Percentiles rank a stretch among this genome's conserved stretches.
Conservation (phyloP, 2,113 vertebrate genomes). For the Willisornis vidua region DNA sequence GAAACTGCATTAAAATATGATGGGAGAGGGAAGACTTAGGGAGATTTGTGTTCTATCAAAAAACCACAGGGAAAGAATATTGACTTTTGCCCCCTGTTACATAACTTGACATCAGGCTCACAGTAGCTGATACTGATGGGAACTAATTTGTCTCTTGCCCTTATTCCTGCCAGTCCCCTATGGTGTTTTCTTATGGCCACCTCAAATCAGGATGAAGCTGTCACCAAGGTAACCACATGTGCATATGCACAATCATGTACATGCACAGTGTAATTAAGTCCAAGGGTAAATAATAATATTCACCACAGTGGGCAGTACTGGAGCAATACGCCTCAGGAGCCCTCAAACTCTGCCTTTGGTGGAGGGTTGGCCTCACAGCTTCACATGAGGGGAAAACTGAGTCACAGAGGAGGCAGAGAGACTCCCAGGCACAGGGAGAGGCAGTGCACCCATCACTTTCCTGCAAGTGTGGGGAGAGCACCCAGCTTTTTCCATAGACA, state of each 20-base stretch:
- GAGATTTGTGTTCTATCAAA: constrained; percentile 7
- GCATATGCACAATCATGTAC: constrained; percentile 2
- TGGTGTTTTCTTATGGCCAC: constrained; percentile 20
- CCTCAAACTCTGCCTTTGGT: accelerated
- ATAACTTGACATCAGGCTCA: constrained; percentile 25
- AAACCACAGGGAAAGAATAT: not conserved
- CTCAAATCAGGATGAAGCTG: constrained; percentile 39
- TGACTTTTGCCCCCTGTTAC: not conserved
- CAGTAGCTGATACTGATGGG: constrained; percentile 17
- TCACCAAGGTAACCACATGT: constrained; percentile 63
- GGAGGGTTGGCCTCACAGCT: not conserved
- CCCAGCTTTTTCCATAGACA: not conserved
- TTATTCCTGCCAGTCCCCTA: constrained; percentile 50
- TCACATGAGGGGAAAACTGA: not conserved
- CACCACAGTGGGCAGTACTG: not conserved
- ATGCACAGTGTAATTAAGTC: constrained; percentile 3
- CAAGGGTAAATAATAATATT: constrained; percentile 16
- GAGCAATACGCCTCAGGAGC: not conserved
- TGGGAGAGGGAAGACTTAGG: constrained; percentile 26
- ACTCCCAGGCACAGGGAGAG: not conserved
- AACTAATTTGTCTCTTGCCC: constrained; percentile 54
- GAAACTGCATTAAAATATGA: constrained; percentile 59
- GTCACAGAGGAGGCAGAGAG: not conserved
- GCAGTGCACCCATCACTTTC: not conserved
- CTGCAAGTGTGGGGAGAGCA: not conserved